phyloP scores from a whole-genome alignment of 1,140 invertebrate species.

The Papilio polytes region DNA sequence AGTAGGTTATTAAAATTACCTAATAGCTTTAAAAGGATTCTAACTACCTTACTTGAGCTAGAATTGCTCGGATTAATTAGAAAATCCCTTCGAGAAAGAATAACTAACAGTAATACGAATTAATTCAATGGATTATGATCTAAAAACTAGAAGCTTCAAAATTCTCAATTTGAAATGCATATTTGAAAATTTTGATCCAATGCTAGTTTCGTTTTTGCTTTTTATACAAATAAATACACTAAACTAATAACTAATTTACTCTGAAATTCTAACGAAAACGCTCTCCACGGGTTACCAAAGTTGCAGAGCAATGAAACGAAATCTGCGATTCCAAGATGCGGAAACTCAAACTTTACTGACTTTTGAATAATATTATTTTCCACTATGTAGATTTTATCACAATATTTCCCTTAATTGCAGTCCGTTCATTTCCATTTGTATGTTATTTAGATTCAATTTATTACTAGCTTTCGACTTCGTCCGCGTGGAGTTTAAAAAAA shows the following conservation, averaged over 20 bases:
- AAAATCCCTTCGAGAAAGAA: neutral
- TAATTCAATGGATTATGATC: neutral
- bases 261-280: neutral
- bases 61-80: neutral
- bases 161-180: neutral
- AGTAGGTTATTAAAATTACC: too few species aligned
- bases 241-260: neutral
- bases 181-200: neutral
- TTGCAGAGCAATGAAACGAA: neutral
- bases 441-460: neutral
- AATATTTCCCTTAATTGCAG: constrained; percentile 18
- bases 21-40: too few species aligned
- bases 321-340: constrained; percentile 8
- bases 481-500: too few species aligned
- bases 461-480: neutral
- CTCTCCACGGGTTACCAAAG: neutral
- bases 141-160: neutral
- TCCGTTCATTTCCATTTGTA: neutral
- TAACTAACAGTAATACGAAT: too few species aligned
- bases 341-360: constrained; percentile 4
- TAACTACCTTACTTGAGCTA: neutral
- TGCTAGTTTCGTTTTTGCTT: neutral
- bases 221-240: neutral
- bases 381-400: constrained; percentile 12
- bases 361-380: constrained; percentile 24